Base-by-base conservation (phyloP, 2,797 vertebrate genomes). In the Malacoctenus gilli region DNA sequence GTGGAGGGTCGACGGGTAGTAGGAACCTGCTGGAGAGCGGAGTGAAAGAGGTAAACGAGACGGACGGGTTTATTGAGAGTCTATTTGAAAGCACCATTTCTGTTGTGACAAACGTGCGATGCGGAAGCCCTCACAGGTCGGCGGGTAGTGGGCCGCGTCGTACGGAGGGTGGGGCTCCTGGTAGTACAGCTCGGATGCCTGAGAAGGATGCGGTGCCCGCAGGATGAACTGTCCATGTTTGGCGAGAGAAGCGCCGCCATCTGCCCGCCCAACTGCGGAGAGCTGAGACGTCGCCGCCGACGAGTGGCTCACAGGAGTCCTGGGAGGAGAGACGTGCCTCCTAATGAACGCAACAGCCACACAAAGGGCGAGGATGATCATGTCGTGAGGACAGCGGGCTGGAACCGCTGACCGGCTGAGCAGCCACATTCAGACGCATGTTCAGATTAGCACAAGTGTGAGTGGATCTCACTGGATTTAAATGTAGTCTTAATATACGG, bases 131-230 rank as follows among this genome's bases (percentile, higher is more conserved):
- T 94, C 85, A 96, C 96, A 93, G 86, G 91, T 83, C 53, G 93
- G 87, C 0, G 90, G 94, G 78, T 94, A 97, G 49, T 94, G 92
- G 13, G 89, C 85, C 3, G 92, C 77, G 63, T 98, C 94, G 8
- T 94, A 96, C 0, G 92, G 87, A 68, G 93, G 83, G 70, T 92
- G 91, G 56, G 91, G 89, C 58, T 97, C 95, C 89, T 94, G 94
- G 87, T 94, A 96, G 88, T 94, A 95, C 28, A 94, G 89, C 79
- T 98, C 95, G 42, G 94, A 93, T 23, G 91, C 91, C 52, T 85
- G 87, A 49, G 93, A 89, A 59, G 93, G 92, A 82, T 94, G 95
- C 10, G 86, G 90, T 58, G 93, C 88, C 73, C 94, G 93, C 68
- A 93, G 76, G 70, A 95, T 77, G 64, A 94, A 93, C 0, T 90